Evolutionary conservation across 2,797 vertebrate species (phyloP), one percentile per base, ranked within the genome.

Genomic region (Calcarius lapponicus): DNA sequence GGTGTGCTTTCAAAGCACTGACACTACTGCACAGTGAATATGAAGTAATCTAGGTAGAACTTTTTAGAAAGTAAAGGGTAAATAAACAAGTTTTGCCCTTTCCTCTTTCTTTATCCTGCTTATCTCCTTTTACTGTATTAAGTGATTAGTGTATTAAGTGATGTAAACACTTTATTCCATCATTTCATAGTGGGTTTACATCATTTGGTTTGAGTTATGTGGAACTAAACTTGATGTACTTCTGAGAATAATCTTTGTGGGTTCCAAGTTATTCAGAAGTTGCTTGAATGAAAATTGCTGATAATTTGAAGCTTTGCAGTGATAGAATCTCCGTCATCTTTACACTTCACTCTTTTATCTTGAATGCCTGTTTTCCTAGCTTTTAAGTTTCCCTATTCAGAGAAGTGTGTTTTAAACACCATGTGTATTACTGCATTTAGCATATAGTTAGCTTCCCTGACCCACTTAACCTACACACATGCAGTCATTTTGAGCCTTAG

Each of bases 141-240:
- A 90, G 24, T 86, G 75, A 82, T 66, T 1, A 4, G 20, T 72
- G 5, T 89, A 43, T 92, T 89, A 72, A 92, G 21, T 86, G 76
- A 83, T 86, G n/a, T 58, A 76, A 71, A 56, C 17, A 13, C 5
- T 81, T 93, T 88, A 85, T 90, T 94, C 78, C 64, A 32, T 56
- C 47, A 66, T 50, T 90, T 74, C 61, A 29, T 88, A 62, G n/a
- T 74, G 64, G 50, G 4, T 51, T 87, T 70, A 69, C 38, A 36
- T 80, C 1, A 40, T 66, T 85, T 74, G n/a, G 45, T 74, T 67
- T 85, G 54, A 78, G 62, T 80, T 80, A 24, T 1, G 4, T 70
- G 66, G 80, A 97, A 95, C 79, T 94, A 60, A 94, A 91, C 56
- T 86, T 84, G 47, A 89, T 78, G 51, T 84, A 94, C 76, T 92